These are phyloP conservation scores for Melikaiella ostensackeni DNA, from an alignment of 2,888 invertebrate genomes.

Conservation along the genomic window DNA sequence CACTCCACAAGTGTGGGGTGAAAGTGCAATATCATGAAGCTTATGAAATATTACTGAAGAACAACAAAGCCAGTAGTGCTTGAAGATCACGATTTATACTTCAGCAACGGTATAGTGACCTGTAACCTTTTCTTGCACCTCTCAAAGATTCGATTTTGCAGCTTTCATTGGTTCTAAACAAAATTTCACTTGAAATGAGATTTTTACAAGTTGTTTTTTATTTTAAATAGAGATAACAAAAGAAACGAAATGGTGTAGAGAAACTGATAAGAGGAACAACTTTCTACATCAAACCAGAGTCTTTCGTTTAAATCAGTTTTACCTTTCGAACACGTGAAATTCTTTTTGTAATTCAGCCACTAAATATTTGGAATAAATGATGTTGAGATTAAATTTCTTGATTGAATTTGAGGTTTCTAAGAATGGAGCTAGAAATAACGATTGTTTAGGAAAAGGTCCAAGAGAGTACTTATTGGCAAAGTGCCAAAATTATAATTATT, in stretches of 20 bases:
- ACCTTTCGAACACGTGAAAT: too few relatives aligned
- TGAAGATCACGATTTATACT: slow-evolving; percentile 1
- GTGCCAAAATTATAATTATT: neutral
- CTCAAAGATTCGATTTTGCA: neutral
- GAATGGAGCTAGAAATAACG: neutral
- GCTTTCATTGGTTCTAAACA: neutral
- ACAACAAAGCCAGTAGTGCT: slow-evolving; percentile 1
- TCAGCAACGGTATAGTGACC: slow-evolving; percentile 5
- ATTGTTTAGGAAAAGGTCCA: neutral
- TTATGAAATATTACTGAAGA: slow-evolving; percentile 12
- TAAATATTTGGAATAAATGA: neutral
- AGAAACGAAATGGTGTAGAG: neutral
- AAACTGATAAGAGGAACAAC: neutral
- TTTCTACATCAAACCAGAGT: neutral
- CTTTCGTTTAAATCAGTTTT: neutral
- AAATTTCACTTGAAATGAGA: neutral
- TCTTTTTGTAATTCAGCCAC: too few relatives aligned
- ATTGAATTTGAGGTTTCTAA: neutral
- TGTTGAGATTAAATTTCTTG: neutral
- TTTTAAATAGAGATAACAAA: neutral
- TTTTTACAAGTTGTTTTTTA: neutral
- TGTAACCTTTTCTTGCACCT: neutral
- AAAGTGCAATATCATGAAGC: slow-evolving; percentile 16
- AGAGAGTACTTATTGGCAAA: neutral
- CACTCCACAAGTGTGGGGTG: slow-evolving; percentile 3